Evolutionary conservation across 2,797 vertebrate genomes (phyloP).

Genomic region (Falco naumanni): DNA sequence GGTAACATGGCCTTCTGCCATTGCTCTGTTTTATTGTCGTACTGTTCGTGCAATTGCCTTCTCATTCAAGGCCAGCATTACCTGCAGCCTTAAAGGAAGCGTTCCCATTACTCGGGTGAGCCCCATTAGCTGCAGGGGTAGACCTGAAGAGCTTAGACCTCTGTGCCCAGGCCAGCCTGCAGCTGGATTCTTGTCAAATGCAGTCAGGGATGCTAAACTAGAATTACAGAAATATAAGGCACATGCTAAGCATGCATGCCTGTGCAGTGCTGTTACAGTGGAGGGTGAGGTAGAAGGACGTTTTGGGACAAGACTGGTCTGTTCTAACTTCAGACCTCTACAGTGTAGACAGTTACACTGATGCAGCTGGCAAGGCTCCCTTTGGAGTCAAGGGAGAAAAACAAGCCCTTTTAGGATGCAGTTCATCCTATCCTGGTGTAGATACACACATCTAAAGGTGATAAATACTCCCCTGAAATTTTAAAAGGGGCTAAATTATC

Average conservation of each 20-base stretch:
- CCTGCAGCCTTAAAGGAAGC: not conserved
- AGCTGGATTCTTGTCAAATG: not conserved
- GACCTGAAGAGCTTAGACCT: not conserved
- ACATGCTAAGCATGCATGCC: fast-evolving
- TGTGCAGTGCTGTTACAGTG: not conserved
- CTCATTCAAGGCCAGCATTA: not conserved
- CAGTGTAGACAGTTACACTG: not conserved
- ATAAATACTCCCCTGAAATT: not conserved
- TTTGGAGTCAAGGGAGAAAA: not conserved
- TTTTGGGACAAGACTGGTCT: not conserved
- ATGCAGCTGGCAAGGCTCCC: not conserved
- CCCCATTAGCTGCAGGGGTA: not conserved
- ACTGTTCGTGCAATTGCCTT: not conserved
- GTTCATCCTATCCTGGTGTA: not conserved
- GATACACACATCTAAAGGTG: not conserved
- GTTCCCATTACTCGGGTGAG: not conserved
- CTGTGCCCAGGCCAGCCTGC: not conserved
- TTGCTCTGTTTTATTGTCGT: not conserved
- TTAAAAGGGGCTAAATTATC: not conserved
- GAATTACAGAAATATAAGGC: not conserved
- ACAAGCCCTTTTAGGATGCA: not conserved
- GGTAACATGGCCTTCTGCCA: not conserved
- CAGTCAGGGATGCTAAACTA: not conserved
- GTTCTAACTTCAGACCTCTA: not conserved
- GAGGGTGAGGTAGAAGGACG: not conserved